Base-by-base conservation (phyloP, 2,797 vertebrate species). In the Pangasius larnaudii region DNA sequence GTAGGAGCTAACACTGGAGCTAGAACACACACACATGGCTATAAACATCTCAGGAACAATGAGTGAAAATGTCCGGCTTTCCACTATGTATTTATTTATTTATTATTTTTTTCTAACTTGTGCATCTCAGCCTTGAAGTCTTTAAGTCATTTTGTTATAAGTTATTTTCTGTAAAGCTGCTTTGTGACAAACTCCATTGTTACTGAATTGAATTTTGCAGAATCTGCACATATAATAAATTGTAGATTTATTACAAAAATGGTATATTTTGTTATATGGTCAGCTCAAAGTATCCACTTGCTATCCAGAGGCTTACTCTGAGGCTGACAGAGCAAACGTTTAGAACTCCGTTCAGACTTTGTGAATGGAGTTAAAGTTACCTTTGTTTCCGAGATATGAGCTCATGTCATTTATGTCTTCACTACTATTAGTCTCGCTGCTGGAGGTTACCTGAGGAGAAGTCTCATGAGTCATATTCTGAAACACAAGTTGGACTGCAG, bases 391-490 rank as follows among this genome's bases (percentile, higher is more conserved):
- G 0, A 49, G 11, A 27, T 24, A 74, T 1, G 72, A 24, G 53
- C 14, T 63, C 9, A 10, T 30, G 39, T 58, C 0, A 80, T 58
- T 46, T 46, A 22, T 39, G 33, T 78, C 49, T 51, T 77, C 78
- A 30, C 27, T 18, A 53, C 5, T 30, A 8, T 78, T 78, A 9
- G n/a, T 18, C 27, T 51, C 72, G 58, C 77, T 58, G 53, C 77
- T 79, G 27, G 30, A 19, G 56, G 33, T 80, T 58, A 80, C 56
- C 33, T 59, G 78, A 80, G 19, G 30, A 39, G 56, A 59, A 22
- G 78, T 59, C 24, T 79, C 65, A 30, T 67, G 81, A 84, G 59
- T 65, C 59, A 63, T 82, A 42, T 46, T 83, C 5, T 53, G 75
- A 78, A 53, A 78, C 16, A 36, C 49, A 82, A 69, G 27, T 87